phyloP scores from a whole-genome alignment of 2,113 vertebrate genomes.

The Carollia perspicillata region DNA sequence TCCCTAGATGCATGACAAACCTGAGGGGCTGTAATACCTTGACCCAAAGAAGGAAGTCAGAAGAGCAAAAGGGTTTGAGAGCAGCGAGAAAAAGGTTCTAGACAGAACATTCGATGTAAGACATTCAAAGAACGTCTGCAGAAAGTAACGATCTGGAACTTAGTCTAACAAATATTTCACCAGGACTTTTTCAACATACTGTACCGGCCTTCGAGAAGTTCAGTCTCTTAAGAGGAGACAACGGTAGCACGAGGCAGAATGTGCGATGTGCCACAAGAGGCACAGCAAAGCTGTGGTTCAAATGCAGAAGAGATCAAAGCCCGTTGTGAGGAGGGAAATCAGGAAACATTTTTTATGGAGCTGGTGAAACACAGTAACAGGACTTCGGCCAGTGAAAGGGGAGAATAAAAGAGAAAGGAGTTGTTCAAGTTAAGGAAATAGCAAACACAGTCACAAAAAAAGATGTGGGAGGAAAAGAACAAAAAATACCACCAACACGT shows the following conservation, averaged over 20 bases:
- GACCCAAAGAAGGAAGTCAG: background rate
- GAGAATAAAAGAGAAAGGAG: background rate
- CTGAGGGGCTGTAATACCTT: background rate
- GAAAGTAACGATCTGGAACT: background rate
- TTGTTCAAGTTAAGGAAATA: background rate
- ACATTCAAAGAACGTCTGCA: background rate
- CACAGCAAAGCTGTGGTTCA: background rate
- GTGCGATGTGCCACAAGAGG: background rate
- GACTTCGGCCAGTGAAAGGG: background rate
- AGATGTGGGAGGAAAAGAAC: background rate
- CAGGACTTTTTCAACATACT: background rate
- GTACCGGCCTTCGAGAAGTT: background rate
- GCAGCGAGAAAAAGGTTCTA: background rate
- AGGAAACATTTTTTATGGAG: background rate
- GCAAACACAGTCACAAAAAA: background rate
- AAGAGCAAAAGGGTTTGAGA: background rate
- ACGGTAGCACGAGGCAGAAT: background rate
- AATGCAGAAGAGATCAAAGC: background rate
- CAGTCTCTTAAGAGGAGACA: background rate
- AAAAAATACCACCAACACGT: background rate
- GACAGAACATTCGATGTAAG: background rate
- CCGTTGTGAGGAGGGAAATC: background rate
- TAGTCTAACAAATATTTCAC: constrained; percentile 1
- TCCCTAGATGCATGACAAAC: background rate
- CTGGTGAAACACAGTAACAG: background rate